A percentile compares a stretch with the other conserved stretches of the same genome.
Conservation (phyloP, 1,140 invertebrate species). For the Hyphantria cunea region DNA sequence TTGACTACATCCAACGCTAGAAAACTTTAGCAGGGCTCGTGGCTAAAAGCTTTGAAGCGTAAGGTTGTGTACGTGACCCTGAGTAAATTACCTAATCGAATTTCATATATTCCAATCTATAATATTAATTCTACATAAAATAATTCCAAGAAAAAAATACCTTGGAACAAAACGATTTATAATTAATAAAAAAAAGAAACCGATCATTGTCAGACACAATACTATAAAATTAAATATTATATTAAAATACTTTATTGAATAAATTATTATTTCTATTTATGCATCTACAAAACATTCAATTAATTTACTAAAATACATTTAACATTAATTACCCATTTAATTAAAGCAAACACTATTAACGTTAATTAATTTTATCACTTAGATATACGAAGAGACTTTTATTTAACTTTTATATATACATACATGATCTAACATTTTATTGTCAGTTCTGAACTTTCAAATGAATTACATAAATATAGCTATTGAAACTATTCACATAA, state of each 20-base stretch:
- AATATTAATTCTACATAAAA: not conserved
- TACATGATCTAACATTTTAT: slow-evolving; percentile 70
- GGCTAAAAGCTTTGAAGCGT: slow-evolving; percentile 74
- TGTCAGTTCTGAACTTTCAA: slow-evolving; percentile 76
- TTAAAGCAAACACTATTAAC: slow-evolving; percentile 20
- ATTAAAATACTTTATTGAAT: too few relatives aligned
- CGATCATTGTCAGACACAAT: slow-evolving; percentile 27
- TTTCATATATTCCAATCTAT: not conserved
- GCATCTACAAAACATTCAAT: slow-evolving; percentile 19
- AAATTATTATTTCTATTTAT: slow-evolving; percentile 6
- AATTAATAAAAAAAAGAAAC: not conserved
- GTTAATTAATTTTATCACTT: slow-evolving; percentile 34
- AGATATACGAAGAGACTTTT: slow-evolving; percentile 74
- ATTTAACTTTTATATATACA: slow-evolving; percentile 55
- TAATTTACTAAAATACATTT: slow-evolving; percentile 29
- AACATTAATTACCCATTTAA: slow-evolving; percentile 3
- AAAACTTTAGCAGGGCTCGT: slow-evolving; percentile 78
- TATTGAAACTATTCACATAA: slow-evolving; percentile 41
- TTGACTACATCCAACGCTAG: slow-evolving; percentile 72
- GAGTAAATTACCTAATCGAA: not conserved
- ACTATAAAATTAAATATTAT: slow-evolving; percentile 10
- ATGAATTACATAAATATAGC: slow-evolving; percentile 46
- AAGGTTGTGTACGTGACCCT: slow-evolving; percentile 23
- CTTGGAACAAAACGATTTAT: not conserved
- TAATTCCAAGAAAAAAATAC: not conserved